Base-by-base conservation (phyloP, 2,888 invertebrate species). In the Scaptomyza polygonia region DNA sequence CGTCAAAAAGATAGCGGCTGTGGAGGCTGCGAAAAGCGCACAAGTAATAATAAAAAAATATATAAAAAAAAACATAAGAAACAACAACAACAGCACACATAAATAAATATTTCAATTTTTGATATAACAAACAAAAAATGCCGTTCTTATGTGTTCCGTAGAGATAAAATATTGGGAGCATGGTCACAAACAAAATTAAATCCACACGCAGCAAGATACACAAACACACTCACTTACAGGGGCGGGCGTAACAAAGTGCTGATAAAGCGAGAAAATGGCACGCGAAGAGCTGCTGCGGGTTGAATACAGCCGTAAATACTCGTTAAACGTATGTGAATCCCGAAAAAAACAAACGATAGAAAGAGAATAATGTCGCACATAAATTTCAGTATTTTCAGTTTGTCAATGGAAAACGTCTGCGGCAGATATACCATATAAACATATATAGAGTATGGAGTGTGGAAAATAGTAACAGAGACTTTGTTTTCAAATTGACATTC, bases 101-200 rank as follows among this genome's bases (percentile, higher is more conserved):
- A 68, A 70, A 88, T 77, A 86, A 84, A 85, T 88, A 86, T 88
- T 86, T 84, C 81, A 88, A 86, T 83, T 83, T 82, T 86, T 68
- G 61, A 61, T 39, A 16, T 9, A 39, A 39, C 47, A 66, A 74
- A 64, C 1, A 74, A 72, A 78, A 74, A 72, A 67, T 61, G 7
- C 9, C 8, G 48, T 65, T 64, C 71, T 82, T 74, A 74, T 71
- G 49, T 64, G 40, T 58, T 34, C 32, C 62, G 27, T 27, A 52
- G 58, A 69, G 58, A 88, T 88, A 82, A 88, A 85, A 84, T 88
- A 82, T 82, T 65, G 75, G 45, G 64, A 64, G 54, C 59, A 64
- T 53, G 70, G 58, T 68, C 67, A 21, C 42, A 49, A 44, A 51
- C 73, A 75, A 88, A 88, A 86, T 88, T 81, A 86, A 84, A 86